phyloP scores from a whole-genome alignment of 2,797 vertebrate genomes.

The Lacerta agilis region DNA sequence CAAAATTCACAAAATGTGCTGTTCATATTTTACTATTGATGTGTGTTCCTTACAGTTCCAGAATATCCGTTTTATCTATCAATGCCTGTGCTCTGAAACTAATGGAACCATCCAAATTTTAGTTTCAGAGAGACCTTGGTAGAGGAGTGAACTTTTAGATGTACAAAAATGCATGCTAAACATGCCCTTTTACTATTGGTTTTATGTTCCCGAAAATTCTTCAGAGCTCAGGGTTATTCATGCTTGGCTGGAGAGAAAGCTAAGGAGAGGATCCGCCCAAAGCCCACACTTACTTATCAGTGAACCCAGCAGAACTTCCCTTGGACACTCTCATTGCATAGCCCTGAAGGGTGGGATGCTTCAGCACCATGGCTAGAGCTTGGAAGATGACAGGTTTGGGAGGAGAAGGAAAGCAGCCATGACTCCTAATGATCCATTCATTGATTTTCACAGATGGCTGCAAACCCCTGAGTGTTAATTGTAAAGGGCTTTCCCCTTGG shows the following conservation, averaged over 20 bases:
- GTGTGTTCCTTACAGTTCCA: background rate
- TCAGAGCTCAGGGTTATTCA: accelerated
- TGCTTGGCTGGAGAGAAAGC: background rate
- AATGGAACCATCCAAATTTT: background rate
- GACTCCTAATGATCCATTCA: background rate
- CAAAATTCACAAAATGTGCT: background rate
- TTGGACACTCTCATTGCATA: background rate
- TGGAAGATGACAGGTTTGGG: background rate
- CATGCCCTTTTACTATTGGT: background rate
- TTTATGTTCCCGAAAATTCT: background rate
- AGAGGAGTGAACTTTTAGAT: background rate
- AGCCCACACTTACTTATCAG: background rate
- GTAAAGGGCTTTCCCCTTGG: background rate
- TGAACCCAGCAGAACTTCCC: background rate
- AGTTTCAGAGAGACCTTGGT: too few relatives aligned
- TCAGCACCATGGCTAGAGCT: slow-evolving; percentile 57
- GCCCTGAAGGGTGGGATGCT: background rate
- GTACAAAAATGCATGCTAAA: background rate
- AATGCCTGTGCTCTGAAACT: too few relatives aligned
- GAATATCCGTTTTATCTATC: background rate
- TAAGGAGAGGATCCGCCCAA: background rate
- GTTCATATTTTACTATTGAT: background rate
- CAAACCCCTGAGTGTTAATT: background rate
- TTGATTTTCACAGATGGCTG: background rate
- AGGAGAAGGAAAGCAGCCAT: background rate